Evolutionary conservation across 1,140 invertebrate genomes (phyloP).

Genomic region (Leptopilina boulardi): DNA sequence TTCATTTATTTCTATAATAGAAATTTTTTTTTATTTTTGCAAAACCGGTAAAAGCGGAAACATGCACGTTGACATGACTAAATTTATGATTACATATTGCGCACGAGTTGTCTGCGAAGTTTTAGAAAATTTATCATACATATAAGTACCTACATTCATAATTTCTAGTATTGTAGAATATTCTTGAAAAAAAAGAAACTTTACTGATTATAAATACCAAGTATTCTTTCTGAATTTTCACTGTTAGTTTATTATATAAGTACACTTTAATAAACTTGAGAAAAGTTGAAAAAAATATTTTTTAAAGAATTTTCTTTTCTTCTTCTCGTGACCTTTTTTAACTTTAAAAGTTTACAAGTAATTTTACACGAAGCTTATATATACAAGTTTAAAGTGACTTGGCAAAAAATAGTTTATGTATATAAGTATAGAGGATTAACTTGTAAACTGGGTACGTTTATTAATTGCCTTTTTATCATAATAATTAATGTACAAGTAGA

Average conservation of each 20-base stretch:
- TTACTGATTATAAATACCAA: too few species aligned
- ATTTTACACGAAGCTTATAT: background rate
- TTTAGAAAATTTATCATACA: background rate
- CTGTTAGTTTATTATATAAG: too few species aligned
- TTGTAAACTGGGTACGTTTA: background rate
- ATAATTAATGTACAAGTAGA: background rate
- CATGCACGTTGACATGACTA: constrained; percentile 29
- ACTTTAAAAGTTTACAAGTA: constrained; percentile 2
- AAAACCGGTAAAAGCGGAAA: constrained; percentile 14
- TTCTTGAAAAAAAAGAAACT: constrained; percentile 4
- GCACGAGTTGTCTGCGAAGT: constrained; percentile 25
- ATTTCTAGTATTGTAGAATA: background rate
- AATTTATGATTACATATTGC: constrained; percentile 15
- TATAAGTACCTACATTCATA: background rate
- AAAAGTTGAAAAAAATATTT: background rate
- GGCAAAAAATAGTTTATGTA: background rate
- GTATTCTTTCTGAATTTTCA: too few species aligned
- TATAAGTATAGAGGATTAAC: background rate
- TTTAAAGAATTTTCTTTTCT: background rate
- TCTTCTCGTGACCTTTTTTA: background rate
- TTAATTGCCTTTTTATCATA: background rate
- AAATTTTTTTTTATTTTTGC: background rate
- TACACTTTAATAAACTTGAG: background rate
- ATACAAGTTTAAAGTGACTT: background rate
- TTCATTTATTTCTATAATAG: background rate